Evolutionary conservation across 2,888 invertebrate genomes (phyloP).

Genomic region (Lordiphosa andalusiaca): DNA sequence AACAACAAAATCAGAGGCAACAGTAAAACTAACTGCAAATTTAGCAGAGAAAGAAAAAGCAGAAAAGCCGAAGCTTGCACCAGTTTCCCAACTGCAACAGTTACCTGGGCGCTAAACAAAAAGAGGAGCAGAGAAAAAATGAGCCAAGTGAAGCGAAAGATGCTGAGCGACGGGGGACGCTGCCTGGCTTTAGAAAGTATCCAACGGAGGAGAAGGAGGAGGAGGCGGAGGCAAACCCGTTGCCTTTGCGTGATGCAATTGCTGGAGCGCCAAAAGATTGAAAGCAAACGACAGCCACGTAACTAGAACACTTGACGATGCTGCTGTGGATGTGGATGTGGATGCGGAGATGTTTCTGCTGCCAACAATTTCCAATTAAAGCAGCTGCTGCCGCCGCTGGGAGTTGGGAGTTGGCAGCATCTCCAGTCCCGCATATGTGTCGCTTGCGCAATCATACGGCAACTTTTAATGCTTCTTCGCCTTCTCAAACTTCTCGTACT

Average conservation of each 20-base stretch:
- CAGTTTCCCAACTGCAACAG: constrained; percentile 65
- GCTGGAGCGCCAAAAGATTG: constrained; percentile 72
- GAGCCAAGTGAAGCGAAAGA: constrained; percentile 39
- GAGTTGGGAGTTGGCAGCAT: constrained; percentile 20
- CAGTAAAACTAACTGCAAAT: constrained; percentile 72
- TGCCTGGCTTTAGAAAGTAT: constrained; percentile 64
- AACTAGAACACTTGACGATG: constrained; percentile 73
- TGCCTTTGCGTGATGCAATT: constrained; percentile 72
- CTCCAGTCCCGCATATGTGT: constrained; percentile 45
- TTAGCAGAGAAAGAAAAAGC: constrained; percentile 28
- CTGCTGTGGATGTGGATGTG: constrained; percentile 26
- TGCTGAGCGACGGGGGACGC: constrained; percentile 21
- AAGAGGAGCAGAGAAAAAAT: constrained; percentile 17
- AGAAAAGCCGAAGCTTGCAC: constrained; percentile 58
- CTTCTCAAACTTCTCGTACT: constrained; percentile 10
- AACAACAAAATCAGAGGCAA: constrained; percentile 55
- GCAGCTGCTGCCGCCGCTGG: constrained; percentile 38
- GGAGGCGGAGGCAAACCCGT: constrained; percentile 65
- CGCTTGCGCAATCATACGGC: constrained; percentile 70
- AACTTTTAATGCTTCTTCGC: constrained; percentile 61
- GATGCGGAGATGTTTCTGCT: constrained; percentile 41
- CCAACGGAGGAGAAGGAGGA: constrained; percentile 52
- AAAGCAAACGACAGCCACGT: constrained; percentile 72
- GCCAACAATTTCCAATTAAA: constrained; percentile 14
- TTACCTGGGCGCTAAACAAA: constrained; percentile 67